Evolutionary conservation across 1,140 invertebrate species (phyloP).

Genomic region (Drosophila neocordata): DNA sequence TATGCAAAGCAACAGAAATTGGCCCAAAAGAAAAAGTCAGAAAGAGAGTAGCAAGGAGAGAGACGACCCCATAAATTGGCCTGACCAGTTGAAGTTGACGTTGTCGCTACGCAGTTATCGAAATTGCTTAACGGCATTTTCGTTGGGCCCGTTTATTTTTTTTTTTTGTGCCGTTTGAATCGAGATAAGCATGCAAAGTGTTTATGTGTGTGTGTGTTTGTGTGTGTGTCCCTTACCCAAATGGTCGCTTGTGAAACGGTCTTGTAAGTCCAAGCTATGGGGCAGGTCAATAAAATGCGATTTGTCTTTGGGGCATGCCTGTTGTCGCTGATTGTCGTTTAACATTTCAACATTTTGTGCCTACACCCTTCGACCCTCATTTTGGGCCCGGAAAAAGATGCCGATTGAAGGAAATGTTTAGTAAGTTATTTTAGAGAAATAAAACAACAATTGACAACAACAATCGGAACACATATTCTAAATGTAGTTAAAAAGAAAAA

Average conservation of each 20-base stretch:
- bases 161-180: constrained; percentile 27
- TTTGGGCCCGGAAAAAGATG: not conserved
- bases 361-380: not conserved
- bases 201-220: not conserved
- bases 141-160: not conserved
- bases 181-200: constrained; percentile 63
- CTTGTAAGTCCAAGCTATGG: not conserved
- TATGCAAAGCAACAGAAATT: constrained; percentile 51
- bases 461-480: not conserved
- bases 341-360: constrained; percentile 30
- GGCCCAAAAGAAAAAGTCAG: not conserved
- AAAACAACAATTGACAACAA: not conserved
- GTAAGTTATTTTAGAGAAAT: constrained; percentile 8
- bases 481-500: not conserved
- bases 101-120: constrained; percentile 59
- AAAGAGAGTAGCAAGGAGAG: too few relatives aligned
- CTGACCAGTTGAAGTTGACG: constrained; percentile 50
- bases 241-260: constrained; percentile 5
- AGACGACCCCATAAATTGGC: constrained; percentile 55
- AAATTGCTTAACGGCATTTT: constrained; percentile 58
- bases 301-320: constrained; percentile 16
- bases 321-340: constrained; percentile 40
- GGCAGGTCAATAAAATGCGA: constrained; percentile 44
- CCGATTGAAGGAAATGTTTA: constrained; percentile 6
- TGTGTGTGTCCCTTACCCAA: not conserved